Conservation (phyloP, 1,140 invertebrate species). For the Meloidogyne hapla region DNA sequence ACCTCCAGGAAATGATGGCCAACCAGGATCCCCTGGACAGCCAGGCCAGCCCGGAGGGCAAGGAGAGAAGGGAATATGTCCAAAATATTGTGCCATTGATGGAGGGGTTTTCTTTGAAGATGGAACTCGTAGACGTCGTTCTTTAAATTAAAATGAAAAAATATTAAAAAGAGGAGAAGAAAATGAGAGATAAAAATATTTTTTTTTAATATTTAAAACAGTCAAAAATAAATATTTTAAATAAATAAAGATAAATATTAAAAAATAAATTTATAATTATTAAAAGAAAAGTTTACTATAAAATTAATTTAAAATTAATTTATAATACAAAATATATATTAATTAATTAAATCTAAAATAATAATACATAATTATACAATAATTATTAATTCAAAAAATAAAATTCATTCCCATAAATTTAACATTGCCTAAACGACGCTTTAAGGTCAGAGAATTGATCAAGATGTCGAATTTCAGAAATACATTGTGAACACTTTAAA, state of each 20-base stretch:
- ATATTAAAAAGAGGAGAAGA: too few species aligned
- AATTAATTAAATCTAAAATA: too few species aligned
- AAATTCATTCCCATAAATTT: background rate
- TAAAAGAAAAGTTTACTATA: too few species aligned
- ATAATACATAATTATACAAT: too few species aligned
- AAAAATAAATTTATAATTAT: too few species aligned
- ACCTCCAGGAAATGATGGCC: conserved; percentile 44
- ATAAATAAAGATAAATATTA: too few species aligned
- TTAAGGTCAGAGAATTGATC: background rate
- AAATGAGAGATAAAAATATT: too few species aligned
- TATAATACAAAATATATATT: too few species aligned
- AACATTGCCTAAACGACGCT: background rate
- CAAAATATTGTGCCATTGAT: conserved; percentile 52
- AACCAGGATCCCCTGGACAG: conserved; percentile 40
- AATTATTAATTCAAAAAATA: background rate
- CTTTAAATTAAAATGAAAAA: too few species aligned
- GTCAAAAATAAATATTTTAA: too few species aligned
- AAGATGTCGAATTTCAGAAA: background rate
- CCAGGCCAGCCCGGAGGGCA: conserved; percentile 39
- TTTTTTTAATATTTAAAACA: too few species aligned
- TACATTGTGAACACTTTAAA: background rate
- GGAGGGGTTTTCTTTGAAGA: conserved; percentile 53
- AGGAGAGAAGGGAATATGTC: conserved; percentile 51
- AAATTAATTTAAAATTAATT: too few species aligned
- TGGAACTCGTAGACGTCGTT: conserved; percentile 40